These are phyloP conservation scores for Manacus vitellinus DNA, from an alignment of 2,113 vertebrate genomes.

Conservation along the genomic window DNA sequence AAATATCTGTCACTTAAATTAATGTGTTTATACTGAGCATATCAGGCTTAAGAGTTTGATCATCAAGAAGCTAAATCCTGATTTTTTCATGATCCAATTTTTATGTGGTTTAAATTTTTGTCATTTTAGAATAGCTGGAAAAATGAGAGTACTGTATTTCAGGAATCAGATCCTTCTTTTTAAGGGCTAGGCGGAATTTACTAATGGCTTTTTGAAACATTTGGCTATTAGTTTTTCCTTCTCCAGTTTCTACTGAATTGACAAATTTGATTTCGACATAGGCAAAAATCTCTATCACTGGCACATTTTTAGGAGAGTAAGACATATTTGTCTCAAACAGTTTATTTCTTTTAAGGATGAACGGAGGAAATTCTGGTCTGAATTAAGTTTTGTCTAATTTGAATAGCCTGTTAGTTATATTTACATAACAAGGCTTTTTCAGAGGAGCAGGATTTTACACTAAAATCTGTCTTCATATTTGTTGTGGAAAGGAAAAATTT, in stretches of 20 bases:
- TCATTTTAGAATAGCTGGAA: not conserved
- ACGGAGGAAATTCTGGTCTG: not conserved
- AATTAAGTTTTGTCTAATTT: not conserved
- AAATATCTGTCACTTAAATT: constrained; percentile 20
- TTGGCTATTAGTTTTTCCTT: not conserved
- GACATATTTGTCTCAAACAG: not conserved
- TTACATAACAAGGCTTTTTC: not conserved
- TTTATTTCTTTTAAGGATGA: not conserved
- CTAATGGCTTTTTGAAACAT: not conserved
- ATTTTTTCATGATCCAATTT: not conserved
- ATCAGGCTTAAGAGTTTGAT: not conserved
- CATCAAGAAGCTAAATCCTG: not conserved
- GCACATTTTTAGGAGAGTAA: not conserved
- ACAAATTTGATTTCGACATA: not conserved
- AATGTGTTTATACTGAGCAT: constrained; percentile 3
- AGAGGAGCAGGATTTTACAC: not conserved
- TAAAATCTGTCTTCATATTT: not conserved
- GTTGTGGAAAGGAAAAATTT: not conserved
- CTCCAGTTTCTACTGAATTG: not conserved
- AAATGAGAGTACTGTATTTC: not conserved
- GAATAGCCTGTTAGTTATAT: not conserved
- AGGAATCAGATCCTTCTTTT: not conserved
- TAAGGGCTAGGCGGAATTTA: not conserved
- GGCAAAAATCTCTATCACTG: not conserved
- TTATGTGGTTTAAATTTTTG: not conserved